Conservation (phyloP, 30 jellyfish, hydroid and myxozoan species). For the Turritopsis dohrnii region DNA sequence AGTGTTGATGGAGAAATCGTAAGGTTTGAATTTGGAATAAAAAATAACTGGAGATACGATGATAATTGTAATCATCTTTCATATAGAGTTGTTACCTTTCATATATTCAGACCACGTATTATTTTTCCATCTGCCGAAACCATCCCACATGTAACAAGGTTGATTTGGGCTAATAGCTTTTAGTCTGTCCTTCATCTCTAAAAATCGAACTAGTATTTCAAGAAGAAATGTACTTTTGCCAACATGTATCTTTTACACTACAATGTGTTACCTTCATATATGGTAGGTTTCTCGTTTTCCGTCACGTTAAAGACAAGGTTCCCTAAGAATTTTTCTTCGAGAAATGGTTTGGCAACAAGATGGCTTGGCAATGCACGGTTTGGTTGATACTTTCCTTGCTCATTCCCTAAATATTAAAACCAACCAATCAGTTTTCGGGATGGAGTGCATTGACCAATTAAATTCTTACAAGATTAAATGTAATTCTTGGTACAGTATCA, state of each 20-base stretch:
- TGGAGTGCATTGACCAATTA: too few relatives aligned
- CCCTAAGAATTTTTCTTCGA: slow-evolving; percentile 41
- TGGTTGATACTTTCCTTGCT: slow-evolving; percentile 91
- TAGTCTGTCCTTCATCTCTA: background rate
- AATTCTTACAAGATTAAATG: too few relatives aligned
- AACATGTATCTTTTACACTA: background rate
- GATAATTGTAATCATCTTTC: too few relatives aligned
- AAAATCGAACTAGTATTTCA: background rate
- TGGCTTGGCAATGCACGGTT: slow-evolving; percentile 79
- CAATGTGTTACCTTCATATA: slow-evolving; percentile 49
- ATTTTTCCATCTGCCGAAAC: slow-evolving; percentile 79
- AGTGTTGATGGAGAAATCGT: too few relatives aligned
- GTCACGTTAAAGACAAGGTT: slow-evolving; percentile 45
- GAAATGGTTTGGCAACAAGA: slow-evolving; percentile 53
- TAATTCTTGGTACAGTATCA: too few relatives aligned
- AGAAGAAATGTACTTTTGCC: slow-evolving; percentile 4
- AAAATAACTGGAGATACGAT: too few relatives aligned
- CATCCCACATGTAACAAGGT: slow-evolving; percentile 87
- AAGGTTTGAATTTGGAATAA: too few relatives aligned
- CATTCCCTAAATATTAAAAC: slow-evolving; percentile 64
- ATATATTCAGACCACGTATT: slow-evolving; percentile 47
- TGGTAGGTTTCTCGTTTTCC: slow-evolving; percentile 15
- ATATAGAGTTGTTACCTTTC: slow-evolving; percentile 51
- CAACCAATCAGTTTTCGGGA: too few relatives aligned
- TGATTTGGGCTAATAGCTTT: slow-evolving; percentile 36